These are phyloP conservation scores for Merluccius polli DNA, from an alignment of 2,797 vertebrate genomes.

Conservation along the genomic window DNA sequence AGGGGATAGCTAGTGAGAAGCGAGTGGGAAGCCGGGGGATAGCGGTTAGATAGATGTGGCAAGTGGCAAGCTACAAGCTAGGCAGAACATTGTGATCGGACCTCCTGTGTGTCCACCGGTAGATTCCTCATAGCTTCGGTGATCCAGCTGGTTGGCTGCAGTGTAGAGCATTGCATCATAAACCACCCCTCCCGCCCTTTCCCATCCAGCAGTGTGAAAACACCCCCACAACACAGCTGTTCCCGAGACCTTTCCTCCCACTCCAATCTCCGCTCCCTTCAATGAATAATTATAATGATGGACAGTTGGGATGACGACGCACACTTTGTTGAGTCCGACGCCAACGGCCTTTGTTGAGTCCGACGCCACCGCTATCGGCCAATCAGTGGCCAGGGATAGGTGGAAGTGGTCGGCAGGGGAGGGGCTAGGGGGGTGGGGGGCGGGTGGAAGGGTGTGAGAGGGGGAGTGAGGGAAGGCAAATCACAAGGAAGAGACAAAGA, in stretches of 20 bases:
- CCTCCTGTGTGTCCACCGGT: background rate
- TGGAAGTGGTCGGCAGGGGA: background rate
- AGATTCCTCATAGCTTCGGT: background rate
- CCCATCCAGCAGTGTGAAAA: background rate
- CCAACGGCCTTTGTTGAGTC: slow-evolving; percentile 72
- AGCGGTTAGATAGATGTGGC: too few species aligned
- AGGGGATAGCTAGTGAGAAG: too few species aligned
- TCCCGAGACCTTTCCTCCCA: slow-evolving; percentile 61
- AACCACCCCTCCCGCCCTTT: background rate
- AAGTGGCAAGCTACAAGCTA: too few species aligned
- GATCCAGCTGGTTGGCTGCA: too few species aligned
- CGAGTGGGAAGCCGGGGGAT: too few species aligned
- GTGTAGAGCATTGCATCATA: background rate
- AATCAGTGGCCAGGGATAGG: background rate
- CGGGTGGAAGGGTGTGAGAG: background rate
- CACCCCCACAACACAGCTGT: slow-evolving; percentile 43
- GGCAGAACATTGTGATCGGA: too few species aligned
- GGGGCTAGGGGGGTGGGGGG: background rate
- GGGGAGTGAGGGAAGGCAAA: too few species aligned
- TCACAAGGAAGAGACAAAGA: too few species aligned
- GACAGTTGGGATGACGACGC: slow-evolving; percentile 69
- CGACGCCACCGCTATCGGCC: slow-evolving; percentile 42
- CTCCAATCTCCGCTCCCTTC: slow-evolving; percentile 63
- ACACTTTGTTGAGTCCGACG: slow-evolving; percentile 71
- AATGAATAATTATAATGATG: slow-evolving; percentile 73